phyloP scores from a whole-genome alignment of 2,888 invertebrate genomes.

The Punctoribates punctum region DNA sequence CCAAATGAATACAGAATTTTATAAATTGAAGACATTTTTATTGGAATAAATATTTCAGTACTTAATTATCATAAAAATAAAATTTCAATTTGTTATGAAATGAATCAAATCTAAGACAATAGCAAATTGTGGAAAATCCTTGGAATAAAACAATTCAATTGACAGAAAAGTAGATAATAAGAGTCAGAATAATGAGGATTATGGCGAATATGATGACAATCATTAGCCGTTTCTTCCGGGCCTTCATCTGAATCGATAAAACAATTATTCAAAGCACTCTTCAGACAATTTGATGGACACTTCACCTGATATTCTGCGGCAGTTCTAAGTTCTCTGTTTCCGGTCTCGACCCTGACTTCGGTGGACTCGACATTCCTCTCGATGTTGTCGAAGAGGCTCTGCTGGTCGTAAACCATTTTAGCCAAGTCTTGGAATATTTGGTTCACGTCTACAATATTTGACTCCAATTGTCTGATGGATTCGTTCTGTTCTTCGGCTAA shows the following conservation, averaged over 20 bases:
- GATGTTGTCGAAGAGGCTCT: slow-evolving; percentile 81
- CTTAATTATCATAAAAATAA: too few relatives aligned
- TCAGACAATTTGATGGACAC: neutral
- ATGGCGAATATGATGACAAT: slow-evolving; percentile 60
- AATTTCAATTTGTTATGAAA: too few relatives aligned
- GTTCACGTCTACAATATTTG: slow-evolving; percentile 88
- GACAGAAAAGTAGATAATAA: slow-evolving; percentile 55
- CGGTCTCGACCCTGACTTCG: slow-evolving; percentile 64
- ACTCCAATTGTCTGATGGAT: slow-evolving; percentile 84
- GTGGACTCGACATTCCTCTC: slow-evolving; percentile 95
- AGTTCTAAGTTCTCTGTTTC: slow-evolving; percentile 56
- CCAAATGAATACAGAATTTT: too few relatives aligned
- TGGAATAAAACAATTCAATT: too few relatives aligned
- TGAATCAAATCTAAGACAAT: too few relatives aligned
- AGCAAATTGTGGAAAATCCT: too few relatives aligned
- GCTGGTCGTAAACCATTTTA: slow-evolving; percentile 89
- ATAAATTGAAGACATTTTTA: too few relatives aligned
- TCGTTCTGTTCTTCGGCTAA: slow-evolving; percentile 83
- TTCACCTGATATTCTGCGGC: slow-evolving; percentile 48
- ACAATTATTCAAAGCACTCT: neutral
- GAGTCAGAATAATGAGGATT: slow-evolving; percentile 65
- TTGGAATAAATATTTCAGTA: too few relatives aligned
- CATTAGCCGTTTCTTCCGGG: slow-evolving; percentile 81
- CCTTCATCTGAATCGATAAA: slow-evolving; percentile 65
- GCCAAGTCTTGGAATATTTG: slow-evolving; percentile 96